Base-by-base conservation (phyloP, 2,797 vertebrate species). In the Lophura swinhoii region DNA sequence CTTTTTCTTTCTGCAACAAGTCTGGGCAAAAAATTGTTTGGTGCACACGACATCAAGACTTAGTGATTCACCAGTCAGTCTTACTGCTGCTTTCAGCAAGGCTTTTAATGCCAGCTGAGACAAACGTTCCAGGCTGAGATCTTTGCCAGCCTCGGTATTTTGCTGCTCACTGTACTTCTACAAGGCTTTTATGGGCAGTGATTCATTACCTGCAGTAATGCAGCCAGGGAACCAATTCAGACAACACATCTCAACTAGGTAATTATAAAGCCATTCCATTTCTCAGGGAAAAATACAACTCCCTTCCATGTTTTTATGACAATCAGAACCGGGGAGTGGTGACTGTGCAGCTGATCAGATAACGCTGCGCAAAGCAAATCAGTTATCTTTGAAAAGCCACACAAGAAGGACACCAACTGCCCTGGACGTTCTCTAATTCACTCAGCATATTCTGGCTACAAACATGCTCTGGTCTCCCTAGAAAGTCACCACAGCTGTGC, bases 131-230 rank as follows among this genome's bases (percentile, higher is more conserved):
- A 64, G 59, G 59, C 33, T 33, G 46, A 85, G 35, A 15, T 67
- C 39, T 78, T 75, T 89, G 87, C 60, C 73, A 89, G 63, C 39
- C 60, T 88, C 51, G 44, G 51, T 78, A 83, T 78, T 81, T 89
- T 80, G 69, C 37, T 80, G 67, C 79, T 89, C 23, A 14, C 72
- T 78, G 3, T 35, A 85, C 84, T 92, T 84, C 67, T 58, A 80
- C 10, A 9, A 78, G 17, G 48, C 17, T 93, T 93, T 96, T 93
- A 96, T 64, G 35, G 82, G 39, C 73, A 88, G 63, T 84, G 79
- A 96, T 80, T 96, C 63, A 81, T 44, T 64, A 81, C n/a, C 59
- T 87, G 51, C 33, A 33, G 33, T 31, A 85, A 73, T 17, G 83
- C 26, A 90, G 68, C 64, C 55, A 81, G 63, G 43, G 58, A 93